Evolutionary conservation across 2,888 invertebrate genomes (phyloP).

Genomic region (Hemaris fuciformis): DNA sequence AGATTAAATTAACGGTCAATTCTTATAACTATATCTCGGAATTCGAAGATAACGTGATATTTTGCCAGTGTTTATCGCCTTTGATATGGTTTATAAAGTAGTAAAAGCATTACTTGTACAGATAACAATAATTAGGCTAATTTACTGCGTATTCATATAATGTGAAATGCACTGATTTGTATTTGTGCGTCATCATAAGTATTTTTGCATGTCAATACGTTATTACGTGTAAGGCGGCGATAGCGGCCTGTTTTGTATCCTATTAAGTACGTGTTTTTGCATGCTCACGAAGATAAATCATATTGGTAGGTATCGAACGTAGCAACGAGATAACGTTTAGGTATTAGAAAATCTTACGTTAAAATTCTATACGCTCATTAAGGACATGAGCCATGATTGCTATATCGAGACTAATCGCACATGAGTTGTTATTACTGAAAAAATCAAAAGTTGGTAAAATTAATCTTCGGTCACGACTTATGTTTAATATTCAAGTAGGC

Average conservation of each 20-base stretch:
- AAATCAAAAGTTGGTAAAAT: too few relatives aligned
- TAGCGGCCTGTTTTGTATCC: background rate
- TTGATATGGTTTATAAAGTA: constrained; percentile 21
- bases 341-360: too few relatives aligned
- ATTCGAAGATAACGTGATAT: constrained; percentile 34
- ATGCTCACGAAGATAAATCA: too few relatives aligned
- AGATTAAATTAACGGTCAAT: constrained; percentile 4
- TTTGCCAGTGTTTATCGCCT: constrained; percentile 35
- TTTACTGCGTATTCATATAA: background rate
- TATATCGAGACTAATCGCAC: too few relatives aligned
- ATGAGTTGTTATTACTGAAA: too few relatives aligned
- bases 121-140: constrained; percentile 1
- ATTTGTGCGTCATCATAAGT: background rate
- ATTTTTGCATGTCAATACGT: background rate
- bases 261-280: too few relatives aligned
- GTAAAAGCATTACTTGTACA: constrained; percentile 11
- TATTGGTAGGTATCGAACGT: too few relatives aligned
- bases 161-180: constrained; percentile 1
- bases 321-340: too few relatives aligned
- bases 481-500: too few relatives aligned
- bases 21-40: constrained; percentile 19
- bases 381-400: too few relatives aligned
- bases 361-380: too few relatives aligned
- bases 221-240: background rate
- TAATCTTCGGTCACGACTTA: too few relatives aligned